Evolutionary conservation across 2,888 invertebrate species (phyloP), one percentile per base, ranked within the genome.

Genomic region (Caenorhabditis doughertyi): DNA sequence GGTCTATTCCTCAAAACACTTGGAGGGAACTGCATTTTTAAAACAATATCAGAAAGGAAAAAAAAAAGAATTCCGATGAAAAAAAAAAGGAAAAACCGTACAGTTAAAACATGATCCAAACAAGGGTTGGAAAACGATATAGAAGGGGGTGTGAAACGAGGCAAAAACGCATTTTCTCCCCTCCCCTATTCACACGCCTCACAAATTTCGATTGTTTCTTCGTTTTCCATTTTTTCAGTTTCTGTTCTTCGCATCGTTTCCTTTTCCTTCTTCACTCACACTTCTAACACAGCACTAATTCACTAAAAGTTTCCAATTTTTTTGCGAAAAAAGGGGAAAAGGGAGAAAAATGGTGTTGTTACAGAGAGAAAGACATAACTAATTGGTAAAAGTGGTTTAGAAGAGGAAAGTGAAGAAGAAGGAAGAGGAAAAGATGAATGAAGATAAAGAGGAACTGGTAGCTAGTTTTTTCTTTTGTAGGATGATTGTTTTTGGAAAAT

Each of bases 371-470:
- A 53, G 56, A 56, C 55, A n/a, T 21, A 70, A 72, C 64, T 71
- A 64, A 80, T 64, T 65, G 80, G 23, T 42, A 68, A 73, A 73
- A 73, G 80, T 71, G 73, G 71, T 55, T 44, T 51, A 58, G 68
- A 70, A 56, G 60, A 58, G 29, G 23, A 9, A 49, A 49, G 51
- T 39, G 39, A 51, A 64, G 56, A 44, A 51, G 39, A 53, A 58
- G 23, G 47, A 47, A 44, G 51, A 47, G 35, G 49, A 47, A 44
- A 49, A 58, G 51, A 42, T 56, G 51, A 73, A 53, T 56, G 47
- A 18, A 67, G 62, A 80, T 56, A 76, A 64, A 65, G 51, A 32
- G 27, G 44, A 55, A 68, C 55, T 56, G 35, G 55, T 53, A 68
- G 55, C 51, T 32, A 23, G 62, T 49, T 51, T 21, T 35, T 25